Conservation (phyloP, 1,140 invertebrate genomes). For the Goniozus legneri region DNA sequence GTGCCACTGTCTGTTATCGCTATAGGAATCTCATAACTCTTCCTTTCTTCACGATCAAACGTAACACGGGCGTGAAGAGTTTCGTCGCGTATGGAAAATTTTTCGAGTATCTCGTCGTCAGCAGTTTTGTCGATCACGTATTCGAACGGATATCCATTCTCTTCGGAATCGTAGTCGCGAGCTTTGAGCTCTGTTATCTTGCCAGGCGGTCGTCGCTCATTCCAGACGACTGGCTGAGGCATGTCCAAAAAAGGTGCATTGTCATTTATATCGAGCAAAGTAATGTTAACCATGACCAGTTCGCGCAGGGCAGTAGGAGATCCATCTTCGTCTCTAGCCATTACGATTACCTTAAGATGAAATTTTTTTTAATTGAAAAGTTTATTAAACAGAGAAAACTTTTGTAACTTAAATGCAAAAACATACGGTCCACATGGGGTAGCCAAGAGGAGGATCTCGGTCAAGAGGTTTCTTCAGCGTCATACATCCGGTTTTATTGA, state of each 20-base stretch:
- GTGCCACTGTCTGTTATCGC: slow-evolving; percentile 79
- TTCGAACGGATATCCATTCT: slow-evolving; percentile 79
- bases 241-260: slow-evolving; percentile 83
- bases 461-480: slow-evolving; percentile 76
- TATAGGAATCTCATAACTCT: slow-evolving; percentile 83
- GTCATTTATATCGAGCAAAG: slow-evolving; percentile 82
- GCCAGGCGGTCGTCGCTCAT: slow-evolving; percentile 70
- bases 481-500: slow-evolving; percentile 73
- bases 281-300: slow-evolving; percentile 70
- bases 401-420: not conserved
- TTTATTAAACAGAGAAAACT: not conserved
- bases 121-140: slow-evolving; percentile 70
- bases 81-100: slow-evolving; percentile 67
- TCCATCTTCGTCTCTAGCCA: slow-evolving; percentile 77
- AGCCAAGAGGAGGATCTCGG: slow-evolving; percentile 80
- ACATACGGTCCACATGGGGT: slow-evolving; percentile 64
- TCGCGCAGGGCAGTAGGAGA: slow-evolving; percentile 59
- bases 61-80: slow-evolving; percentile 60
- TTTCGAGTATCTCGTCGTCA: slow-evolving; percentile 63
- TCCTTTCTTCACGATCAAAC: slow-evolving; percentile 88
- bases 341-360: slow-evolving; percentile 66
- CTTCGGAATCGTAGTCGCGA: slow-evolving; percentile 71
- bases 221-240: slow-evolving; percentile 75
- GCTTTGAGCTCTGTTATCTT: slow-evolving; percentile 70
- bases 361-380: not conserved